phyloP scores from a whole-genome alignment of 2,797 vertebrate genomes.

The Ambastaia sidthimunki region DNA sequence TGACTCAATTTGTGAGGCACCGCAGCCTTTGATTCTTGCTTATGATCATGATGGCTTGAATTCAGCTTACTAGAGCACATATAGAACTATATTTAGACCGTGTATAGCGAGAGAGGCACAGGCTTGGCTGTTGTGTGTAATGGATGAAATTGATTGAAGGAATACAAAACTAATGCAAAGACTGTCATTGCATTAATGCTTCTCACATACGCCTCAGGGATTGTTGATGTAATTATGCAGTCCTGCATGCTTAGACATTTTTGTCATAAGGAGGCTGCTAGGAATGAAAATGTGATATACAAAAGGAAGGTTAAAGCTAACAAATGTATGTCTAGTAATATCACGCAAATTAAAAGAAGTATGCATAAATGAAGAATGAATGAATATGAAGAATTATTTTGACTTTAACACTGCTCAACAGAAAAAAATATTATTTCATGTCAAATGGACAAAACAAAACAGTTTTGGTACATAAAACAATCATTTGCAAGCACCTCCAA shows the following conservation, averaged over 20 bases:
- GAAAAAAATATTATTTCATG: not conserved
- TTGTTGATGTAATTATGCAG: slow-evolving; percentile 46
- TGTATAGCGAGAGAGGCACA: not conserved
- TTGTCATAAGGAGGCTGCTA: slow-evolving; percentile 21
- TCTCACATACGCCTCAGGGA: slow-evolving; percentile 30
- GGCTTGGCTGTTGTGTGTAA: slow-evolving; percentile 22
- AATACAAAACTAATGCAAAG: slow-evolving; percentile 42
- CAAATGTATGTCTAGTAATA: no score
- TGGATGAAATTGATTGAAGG: slow-evolving; percentile 25
- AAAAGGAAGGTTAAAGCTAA: not conserved
- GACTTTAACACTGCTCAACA: no score
- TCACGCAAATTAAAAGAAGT: no score
- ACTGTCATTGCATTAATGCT: slow-evolving; percentile 41
- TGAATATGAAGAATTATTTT: no score
- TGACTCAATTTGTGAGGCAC: slow-evolving; percentile 8
- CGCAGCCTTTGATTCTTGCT: slow-evolving; percentile 4
- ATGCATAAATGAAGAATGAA: no score
- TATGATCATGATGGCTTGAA: not conserved
- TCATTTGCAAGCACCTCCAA: not conserved
- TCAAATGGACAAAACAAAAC: not conserved
- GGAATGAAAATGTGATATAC: not conserved
- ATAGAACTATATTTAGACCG: not conserved
- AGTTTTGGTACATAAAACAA: not conserved
- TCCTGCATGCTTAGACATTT: slow-evolving; percentile 15
- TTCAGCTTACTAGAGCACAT: not conserved